Evolutionary conservation across 1,140 invertebrate genomes (phyloP).

Genomic region (Microplitis demolitor): DNA sequence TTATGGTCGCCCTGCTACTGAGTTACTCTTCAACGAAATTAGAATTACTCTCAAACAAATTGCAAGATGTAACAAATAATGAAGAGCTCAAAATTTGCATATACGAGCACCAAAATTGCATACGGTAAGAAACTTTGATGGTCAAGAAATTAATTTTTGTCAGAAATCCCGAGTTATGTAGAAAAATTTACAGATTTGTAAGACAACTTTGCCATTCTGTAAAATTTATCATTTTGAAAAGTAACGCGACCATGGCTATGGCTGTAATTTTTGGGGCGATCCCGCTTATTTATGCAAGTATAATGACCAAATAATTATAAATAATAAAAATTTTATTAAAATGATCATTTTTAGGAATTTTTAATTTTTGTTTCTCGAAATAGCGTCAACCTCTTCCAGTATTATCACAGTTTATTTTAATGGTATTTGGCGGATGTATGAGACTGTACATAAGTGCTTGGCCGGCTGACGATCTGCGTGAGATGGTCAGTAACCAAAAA

Average conservation of each 20-base stretch:
- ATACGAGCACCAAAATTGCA: constrained; percentile 33
- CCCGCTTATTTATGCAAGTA: constrained; percentile 41
- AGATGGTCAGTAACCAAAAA: constrained; percentile 28
- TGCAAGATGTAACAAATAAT: constrained; percentile 1
- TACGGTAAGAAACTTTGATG: too few species aligned
- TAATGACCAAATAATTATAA: background rate
- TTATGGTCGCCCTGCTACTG: constrained; percentile 38
- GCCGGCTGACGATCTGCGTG: constrained; percentile 34
- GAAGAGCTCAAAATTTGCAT: constrained; percentile 27
- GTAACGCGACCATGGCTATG: constrained; percentile 34
- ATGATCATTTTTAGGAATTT: background rate
- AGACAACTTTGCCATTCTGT: constrained; percentile 25
- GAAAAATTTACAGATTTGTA: constrained; percentile 34
- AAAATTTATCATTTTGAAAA: constrained; percentile 25
- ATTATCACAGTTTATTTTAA: constrained; percentile 29
- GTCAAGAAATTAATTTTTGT: background rate
- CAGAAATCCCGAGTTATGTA: background rate
- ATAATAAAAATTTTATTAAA: background rate
- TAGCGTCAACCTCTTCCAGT: constrained; percentile 29
- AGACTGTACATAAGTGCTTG: constrained; percentile 35
- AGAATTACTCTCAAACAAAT: constrained; percentile 37
- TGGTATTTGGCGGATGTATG: constrained; percentile 21
- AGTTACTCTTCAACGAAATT: constrained; percentile 38
- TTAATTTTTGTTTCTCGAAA: background rate
- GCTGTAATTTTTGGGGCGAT: constrained; percentile 39